Base-by-base conservation (phyloP, 2,888 invertebrate species). In the Phymatocera aterrima region DNA sequence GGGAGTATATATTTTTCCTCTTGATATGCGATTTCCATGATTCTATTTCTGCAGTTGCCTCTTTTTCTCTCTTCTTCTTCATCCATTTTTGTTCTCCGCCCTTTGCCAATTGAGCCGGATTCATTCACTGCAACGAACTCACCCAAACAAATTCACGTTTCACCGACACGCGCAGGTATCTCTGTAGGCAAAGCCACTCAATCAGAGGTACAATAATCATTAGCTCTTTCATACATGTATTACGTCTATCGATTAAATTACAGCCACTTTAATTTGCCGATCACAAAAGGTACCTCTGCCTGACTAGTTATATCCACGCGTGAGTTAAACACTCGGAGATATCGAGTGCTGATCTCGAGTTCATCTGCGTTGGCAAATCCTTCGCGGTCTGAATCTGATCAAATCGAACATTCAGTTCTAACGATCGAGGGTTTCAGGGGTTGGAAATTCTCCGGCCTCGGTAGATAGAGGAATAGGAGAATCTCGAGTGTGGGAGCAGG, bases 341-440 rank as follows among this genome's bases (percentile, higher is more conserved):
- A 8, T 64, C 34, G 37, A 64, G 64, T 37, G 21, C 64, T 64
- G 64, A 64, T 64, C 64, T n/a, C 43, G 68, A 24, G 68, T 68
- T 68, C 43, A 46, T 68, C 68, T 37, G 46, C 46, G 68, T 43
- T 28, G 43, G 68, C 68, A 68, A 68, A 68, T 68, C 68, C 68
- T 64, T 37, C 15, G 46, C 68, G 28, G 28, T 18, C 18, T 43
- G 24, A 68, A 68, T 68, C 68, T 68, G 68, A 68, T 68, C 68
- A 68, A n/a, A 68, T 68, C 68, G 46, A 43, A 68, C 28, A 28
- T 21, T 28, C 21, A 18, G 37, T 37, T 64, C 34, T 37, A 37
- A 37, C 34, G 64, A 34, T 43, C 1, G 43, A 43, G 43, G 64
- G 34, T 64, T 21, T 43, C 15, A 43, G 15, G 28, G 57, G 57